Percentiles rank a stretch among this genome's conserved stretches.
Conservation (phyloP, 2,888 invertebrate genomes). For the Acanthoscelides obtectus region DNA sequence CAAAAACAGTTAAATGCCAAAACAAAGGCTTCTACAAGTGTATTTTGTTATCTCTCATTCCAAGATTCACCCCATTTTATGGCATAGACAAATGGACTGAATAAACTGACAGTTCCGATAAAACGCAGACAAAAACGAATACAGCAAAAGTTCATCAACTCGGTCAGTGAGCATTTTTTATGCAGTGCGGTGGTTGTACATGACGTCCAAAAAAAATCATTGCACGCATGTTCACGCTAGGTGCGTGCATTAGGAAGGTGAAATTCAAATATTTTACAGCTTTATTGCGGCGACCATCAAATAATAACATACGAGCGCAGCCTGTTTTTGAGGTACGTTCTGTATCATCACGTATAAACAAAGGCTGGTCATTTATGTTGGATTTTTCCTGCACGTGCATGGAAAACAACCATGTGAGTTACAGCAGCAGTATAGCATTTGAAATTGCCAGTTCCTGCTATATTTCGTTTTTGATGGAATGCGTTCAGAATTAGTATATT, state of each 20-base stretch:
- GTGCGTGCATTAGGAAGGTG: not conserved
- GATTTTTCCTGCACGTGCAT: not conserved
- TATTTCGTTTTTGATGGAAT: no score
- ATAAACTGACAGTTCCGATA: no score
- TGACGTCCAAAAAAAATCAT: no score
- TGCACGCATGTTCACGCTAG: not conserved
- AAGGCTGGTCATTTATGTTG: not conserved
- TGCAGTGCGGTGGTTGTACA: not conserved
- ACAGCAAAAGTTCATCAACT: no score
- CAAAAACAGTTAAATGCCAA: no score
- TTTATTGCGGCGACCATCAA: not conserved
- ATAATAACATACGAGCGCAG: not conserved
- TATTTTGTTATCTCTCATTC: no score
- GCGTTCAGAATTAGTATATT: no score
- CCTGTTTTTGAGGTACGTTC: not conserved
- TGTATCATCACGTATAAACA: not conserved
- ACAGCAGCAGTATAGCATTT: not conserved
- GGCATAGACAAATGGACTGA: no score
- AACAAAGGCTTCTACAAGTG: no score
- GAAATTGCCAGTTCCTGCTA: not conserved
- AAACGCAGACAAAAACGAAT: no score
- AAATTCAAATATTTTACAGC: not conserved
- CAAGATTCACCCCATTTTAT: no score
- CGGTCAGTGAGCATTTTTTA: not conserved
- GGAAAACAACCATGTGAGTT: not conserved